Conservation (phyloP, 1,140 invertebrate genomes). For the Procambarus virginalis region DNA sequence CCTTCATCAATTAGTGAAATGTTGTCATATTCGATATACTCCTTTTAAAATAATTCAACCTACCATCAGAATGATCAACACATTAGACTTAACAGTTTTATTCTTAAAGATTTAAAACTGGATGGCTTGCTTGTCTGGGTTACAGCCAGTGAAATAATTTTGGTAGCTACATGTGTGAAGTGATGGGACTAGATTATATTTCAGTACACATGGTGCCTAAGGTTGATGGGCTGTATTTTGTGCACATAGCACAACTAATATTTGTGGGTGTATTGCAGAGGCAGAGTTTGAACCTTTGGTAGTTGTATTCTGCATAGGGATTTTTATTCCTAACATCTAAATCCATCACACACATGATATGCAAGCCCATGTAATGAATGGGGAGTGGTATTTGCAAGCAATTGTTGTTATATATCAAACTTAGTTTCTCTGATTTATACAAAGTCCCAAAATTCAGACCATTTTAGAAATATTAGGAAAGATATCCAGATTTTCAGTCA, state of each 20-base stretch:
- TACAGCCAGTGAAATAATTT: not conserved
- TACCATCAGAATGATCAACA: not conserved
- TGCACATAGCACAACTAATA: not conserved
- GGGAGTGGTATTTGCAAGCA: not conserved
- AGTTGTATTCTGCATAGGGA: not conserved
- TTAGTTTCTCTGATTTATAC: not conserved
- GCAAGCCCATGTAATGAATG: not conserved
- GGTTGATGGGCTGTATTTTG: not conserved
- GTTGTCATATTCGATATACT: not conserved
- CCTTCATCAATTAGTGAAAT: not conserved
- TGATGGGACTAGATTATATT: not conserved
- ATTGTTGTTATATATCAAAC: not conserved
- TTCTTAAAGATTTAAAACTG: not conserved
- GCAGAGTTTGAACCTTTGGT: not conserved
- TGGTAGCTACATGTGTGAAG: not conserved
- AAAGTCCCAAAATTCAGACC: too few relatives aligned
- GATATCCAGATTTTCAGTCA: not conserved
- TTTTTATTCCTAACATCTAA: not conserved
- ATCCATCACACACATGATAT: not conserved
- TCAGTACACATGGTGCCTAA: not conserved
- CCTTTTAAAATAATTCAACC: not conserved
- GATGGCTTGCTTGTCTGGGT: not conserved
- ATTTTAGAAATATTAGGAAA: too few relatives aligned
- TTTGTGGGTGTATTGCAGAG: not conserved
- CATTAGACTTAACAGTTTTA: not conserved